These are phyloP conservation scores for Agrypnia vestita DNA, from an alignment of 1,140 invertebrate genomes.

Conservation along the genomic window DNA sequence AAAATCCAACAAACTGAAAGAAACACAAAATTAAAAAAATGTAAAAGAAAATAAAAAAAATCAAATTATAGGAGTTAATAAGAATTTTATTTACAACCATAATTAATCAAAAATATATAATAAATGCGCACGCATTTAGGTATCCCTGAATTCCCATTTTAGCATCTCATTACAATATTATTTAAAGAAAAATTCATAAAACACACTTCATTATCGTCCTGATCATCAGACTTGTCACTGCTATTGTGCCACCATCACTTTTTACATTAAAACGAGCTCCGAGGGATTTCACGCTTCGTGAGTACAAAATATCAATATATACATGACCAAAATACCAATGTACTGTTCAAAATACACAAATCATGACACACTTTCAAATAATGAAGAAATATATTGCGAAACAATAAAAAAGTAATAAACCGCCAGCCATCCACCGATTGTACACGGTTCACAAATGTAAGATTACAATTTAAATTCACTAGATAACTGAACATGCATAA, in stretches of 20 bases:
- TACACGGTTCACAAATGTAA: neutral
- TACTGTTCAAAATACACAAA: too few relatives aligned
- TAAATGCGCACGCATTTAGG: conserved; percentile 56
- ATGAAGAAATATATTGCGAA: too few relatives aligned
- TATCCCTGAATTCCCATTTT: conserved; percentile 60
- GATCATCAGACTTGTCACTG: conserved; percentile 14
- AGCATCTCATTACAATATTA: conserved; percentile 5
- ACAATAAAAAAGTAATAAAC: too few relatives aligned
- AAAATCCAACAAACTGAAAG: conserved; percentile 40
- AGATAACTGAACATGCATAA: conserved; percentile 17
- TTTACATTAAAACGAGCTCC: neutral
- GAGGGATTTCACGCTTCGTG: neutral
- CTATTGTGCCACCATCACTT: conserved; percentile 8
- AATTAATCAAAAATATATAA: conserved; percentile 54
- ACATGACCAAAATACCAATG: too few relatives aligned
- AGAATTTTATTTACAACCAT: conserved; percentile 61
- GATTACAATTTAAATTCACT: neutral
- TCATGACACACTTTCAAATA: too few relatives aligned
- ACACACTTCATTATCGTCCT: neutral
- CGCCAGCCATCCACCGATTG: too few relatives aligned
- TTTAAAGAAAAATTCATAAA: neutral
- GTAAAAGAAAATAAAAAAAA: conserved; percentile 53
- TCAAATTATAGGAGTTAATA: conserved; percentile 55
- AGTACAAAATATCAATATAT: too few relatives aligned
- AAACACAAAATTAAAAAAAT: conserved; percentile 46